Evolutionary conservation across 2,888 invertebrate genomes (phyloP), one percentile per base, ranked within the genome.

Genomic region (Stenodera caucasica): DNA sequence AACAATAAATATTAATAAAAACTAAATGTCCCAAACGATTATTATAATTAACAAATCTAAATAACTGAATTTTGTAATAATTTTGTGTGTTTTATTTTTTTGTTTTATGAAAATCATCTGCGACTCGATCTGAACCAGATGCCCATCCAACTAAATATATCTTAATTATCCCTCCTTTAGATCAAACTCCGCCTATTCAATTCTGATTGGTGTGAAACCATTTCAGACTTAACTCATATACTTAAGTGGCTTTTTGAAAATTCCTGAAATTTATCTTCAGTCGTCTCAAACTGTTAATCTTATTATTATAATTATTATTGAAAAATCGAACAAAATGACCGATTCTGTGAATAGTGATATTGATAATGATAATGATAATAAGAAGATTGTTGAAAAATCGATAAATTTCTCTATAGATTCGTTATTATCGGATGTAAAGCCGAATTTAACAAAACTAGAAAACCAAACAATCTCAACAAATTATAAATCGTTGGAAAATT

Each of bases 361-460:
- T 30, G 53, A 58, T 35, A 35, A 45, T 51, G 15, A 51, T 18
- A 55, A 60, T 26, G 40, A 53, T 57, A 62, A 53, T 40, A 49
- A 49, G 11, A 61, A 26, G 11, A 55, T 45, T 49, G 6, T 12
- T 4, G 57, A 59, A 53, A 73, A 72, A 52, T 69, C 71, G 1
- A 73, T 71, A 49, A 76, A 69, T 57, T 77, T 77, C 65, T 72
- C 74, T 2, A 77, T 77, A 14, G 77, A 77, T 55, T 75, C 77
- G 0, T 64, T 77, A 29, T 67, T 75, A 32, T 69, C 73, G 5
- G 53, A 54, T 51, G 50, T 21, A 12, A 51, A 26, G 9, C 21
- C 45, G 23, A 23, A 40, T 11, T 32, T 26, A 12, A 21, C 49
- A 4, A 9, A 49, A 37, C 30, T 33, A n/a, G 9, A 15, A 53